Evolutionary conservation across 1,140 invertebrate genomes (phyloP).

Genomic region (Panagrolaimus sp.): DNA sequence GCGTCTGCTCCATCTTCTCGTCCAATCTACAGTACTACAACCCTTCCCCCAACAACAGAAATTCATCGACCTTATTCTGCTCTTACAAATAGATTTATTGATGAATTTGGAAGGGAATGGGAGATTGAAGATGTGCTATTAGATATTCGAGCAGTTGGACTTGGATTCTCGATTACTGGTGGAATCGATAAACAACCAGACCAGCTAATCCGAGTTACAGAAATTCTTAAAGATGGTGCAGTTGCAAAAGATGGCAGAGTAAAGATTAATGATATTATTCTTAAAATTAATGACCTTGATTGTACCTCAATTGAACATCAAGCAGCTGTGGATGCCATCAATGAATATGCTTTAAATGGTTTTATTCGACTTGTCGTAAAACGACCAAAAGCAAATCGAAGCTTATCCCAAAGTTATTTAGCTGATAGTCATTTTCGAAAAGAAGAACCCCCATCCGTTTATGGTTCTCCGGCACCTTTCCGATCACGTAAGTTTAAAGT

Average conservation of each 20-base stretch:
- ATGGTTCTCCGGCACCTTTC: constrained; percentile 15
- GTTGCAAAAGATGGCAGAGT: constrained; percentile 85
- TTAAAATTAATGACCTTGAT: constrained; percentile 79
- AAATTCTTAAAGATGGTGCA: constrained; percentile 93
- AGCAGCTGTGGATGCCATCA: constrained; percentile 86
- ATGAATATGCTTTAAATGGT: constrained; percentile 71
- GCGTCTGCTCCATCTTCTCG: background rate
- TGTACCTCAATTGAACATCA: constrained; percentile 86
- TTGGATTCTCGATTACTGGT: constrained; percentile 95
- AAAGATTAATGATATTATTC: constrained; percentile 86
- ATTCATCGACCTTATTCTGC: constrained; percentile 11
- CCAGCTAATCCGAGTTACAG: constrained; percentile 96
- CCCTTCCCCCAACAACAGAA: background rate
- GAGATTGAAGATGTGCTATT: constrained; percentile 32
- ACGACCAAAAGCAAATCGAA: constrained; percentile 37
- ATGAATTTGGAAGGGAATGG: constrained; percentile 26
- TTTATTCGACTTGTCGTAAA: constrained; percentile 26
- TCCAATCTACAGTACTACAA: background rate
- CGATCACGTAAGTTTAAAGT: constrained; percentile 26
- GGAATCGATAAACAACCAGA: constrained; percentile 61
- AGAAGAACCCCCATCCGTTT: background rate
- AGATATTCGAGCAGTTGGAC: constrained; percentile 48
- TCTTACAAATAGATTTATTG: constrained; percentile 23
- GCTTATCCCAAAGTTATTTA: constrained; percentile 41
- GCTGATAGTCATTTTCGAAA: constrained; percentile 12